A percentile compares a stretch with the other conserved stretches of the same genome.
Conservation (phyloP, 2,888 invertebrate genomes). For the Caenorhabditis angaria region DNA sequence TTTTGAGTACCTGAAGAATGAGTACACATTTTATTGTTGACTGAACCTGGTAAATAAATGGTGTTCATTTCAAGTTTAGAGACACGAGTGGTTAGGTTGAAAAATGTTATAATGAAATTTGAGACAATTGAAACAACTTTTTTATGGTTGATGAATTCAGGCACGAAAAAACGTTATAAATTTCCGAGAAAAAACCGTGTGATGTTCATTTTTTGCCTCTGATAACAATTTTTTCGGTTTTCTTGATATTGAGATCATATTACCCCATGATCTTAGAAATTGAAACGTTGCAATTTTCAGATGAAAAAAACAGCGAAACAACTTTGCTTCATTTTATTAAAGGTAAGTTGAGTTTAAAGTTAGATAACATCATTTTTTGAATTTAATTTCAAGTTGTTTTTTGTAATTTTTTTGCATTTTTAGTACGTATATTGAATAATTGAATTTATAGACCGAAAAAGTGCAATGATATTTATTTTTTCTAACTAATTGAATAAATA, state of each 20-base stretch:
- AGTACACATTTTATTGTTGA: neutral
- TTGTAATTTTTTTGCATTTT: too few relatives aligned
- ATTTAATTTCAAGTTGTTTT: too few relatives aligned
- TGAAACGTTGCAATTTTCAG: too few relatives aligned
- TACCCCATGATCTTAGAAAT: too few relatives aligned
- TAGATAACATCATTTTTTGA: too few relatives aligned
- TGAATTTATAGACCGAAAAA: neutral
- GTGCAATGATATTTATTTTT: neutral
- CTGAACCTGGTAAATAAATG: neutral
- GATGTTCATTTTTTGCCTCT: neutral
- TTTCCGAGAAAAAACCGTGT: constrained; percentile 1
- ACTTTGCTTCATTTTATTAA: too few relatives aligned
- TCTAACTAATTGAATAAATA: too few relatives aligned
- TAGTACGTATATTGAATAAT: neutral
- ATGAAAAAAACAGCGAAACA: too few relatives aligned
- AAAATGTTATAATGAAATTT: neutral
- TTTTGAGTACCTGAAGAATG: neutral
- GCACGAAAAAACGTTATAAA: neutral
- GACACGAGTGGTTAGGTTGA: neutral
- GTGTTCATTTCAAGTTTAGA: neutral
- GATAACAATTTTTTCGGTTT: neutral
- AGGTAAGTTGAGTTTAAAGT: too few relatives aligned
- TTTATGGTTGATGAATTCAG: neutral
- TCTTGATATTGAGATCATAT: neutral
- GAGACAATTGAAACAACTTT: neutral